Conservation (phyloP, 1,140 invertebrate genomes). For the Muscidifurax raptorellus region DNA sequence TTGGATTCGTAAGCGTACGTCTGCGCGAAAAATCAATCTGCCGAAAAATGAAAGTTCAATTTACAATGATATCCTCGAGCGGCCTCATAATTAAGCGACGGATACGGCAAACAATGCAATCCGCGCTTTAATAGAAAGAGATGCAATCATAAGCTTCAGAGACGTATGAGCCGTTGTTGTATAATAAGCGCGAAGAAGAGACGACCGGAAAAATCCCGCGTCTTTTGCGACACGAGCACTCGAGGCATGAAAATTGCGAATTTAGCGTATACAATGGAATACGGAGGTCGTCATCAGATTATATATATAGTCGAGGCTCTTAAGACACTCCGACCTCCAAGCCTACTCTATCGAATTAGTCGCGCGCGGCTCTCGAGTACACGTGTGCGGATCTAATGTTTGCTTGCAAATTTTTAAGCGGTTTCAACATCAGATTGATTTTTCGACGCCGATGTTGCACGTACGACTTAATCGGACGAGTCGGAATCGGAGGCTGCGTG, state of each 20-base stretch:
- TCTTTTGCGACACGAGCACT: neutral
- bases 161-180: no score
- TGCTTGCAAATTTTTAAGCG: neutral
- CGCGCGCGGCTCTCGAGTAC: neutral
- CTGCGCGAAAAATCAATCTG: neutral
- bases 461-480: constrained; percentile 63
- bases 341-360: constrained; percentile 10
- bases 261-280: constrained; percentile 12
- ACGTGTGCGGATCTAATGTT: no score
- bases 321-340: neutral
- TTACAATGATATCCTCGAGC: neutral
- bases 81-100: neutral
- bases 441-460: neutral
- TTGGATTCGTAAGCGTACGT: no score
- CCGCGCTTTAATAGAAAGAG: neutral
- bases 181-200: no score
- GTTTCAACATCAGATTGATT: neutral
- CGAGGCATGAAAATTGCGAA: constrained; percentile 21
- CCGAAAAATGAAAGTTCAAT: neutral
- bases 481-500: constrained; percentile 68
- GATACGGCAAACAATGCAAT: neutral
- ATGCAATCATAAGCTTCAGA: no score
- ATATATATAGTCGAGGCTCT: neutral
- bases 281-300: neutral
- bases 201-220: no score